Conservation (phyloP, 2,797 vertebrate genomes). For the Rhinatrema bivittatum region DNA sequence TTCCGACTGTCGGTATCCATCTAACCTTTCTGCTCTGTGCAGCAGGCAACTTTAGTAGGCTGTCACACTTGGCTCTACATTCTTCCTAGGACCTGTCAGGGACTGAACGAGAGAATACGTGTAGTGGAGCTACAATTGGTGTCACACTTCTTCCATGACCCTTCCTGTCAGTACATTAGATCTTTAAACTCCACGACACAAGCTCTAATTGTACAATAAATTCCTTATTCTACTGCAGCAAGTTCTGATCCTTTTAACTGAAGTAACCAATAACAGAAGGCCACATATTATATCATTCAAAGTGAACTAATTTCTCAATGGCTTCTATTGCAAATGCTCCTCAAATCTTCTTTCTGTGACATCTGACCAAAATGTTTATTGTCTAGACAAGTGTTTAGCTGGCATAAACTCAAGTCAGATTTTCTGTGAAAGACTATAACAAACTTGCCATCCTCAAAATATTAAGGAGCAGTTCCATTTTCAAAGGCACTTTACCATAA, state of each 20-base stretch:
- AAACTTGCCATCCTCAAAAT: not conserved
- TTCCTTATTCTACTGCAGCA: too few species aligned
- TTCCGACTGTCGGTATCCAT: not conserved
- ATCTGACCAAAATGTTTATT: conserved; percentile 1
- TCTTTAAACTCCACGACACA: too few species aligned
- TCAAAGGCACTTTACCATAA: too few species aligned
- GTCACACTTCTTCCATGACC: too few species aligned
- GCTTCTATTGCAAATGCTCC: conserved; percentile 2
- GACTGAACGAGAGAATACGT: not conserved
- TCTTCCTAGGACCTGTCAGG: conserved; percentile 13
- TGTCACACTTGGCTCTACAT: not conserved
- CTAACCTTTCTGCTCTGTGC: not conserved
- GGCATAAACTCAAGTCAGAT: not conserved
- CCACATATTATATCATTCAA: too few species aligned
- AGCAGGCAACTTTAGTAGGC: not conserved
- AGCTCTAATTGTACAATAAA: too few species aligned
- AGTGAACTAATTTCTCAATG: too few species aligned
- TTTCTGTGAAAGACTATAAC: not conserved
- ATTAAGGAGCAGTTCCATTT: too few species aligned
- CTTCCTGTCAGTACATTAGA: too few species aligned
- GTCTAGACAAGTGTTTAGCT: not conserved
- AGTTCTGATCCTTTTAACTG: not conserved
- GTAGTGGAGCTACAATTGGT: not conserved
- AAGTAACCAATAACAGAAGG: not conserved
- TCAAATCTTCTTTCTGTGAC: not conserved